These are phyloP conservation scores for Drosophila anomalata DNA, from an alignment of 2,888 invertebrate genomes.

Conservation along the genomic window DNA sequence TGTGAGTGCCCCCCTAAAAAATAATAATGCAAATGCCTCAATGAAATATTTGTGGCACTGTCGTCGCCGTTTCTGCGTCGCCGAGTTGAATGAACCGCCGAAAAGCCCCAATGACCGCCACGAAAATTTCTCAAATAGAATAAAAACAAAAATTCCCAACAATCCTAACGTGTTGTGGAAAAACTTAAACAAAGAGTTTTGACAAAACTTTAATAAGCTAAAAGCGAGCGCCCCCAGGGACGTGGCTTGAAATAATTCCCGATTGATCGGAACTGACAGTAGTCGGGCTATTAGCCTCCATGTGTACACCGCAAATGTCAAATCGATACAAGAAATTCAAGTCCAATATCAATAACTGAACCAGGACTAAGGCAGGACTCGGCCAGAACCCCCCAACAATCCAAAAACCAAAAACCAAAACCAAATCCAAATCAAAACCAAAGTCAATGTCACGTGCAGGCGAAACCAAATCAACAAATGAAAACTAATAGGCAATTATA, in stretches of 20 bases:
- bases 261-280: constrained; percentile 28
- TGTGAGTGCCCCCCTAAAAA: constrained; percentile 49
- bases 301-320: constrained; percentile 20
- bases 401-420: constrained; percentile 3
- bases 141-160: constrained; percentile 10
- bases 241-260: constrained; percentile 13
- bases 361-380: neutral
- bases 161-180: constrained; percentile 1
- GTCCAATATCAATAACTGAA: constrained; percentile 17
- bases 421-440: constrained; percentile 31
- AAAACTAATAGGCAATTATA: constrained; percentile 79
- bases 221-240: neutral
- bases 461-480: constrained; percentile 74
- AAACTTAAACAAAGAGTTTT: neutral
- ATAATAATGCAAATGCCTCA: constrained; percentile 69
- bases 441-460: constrained; percentile 24
- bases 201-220: constrained; percentile 7
- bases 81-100: constrained; percentile 42
- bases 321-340: constrained; percentile 41
- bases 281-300: constrained; percentile 32
- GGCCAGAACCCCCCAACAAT: neutral
- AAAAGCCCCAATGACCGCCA: constrained; percentile 11
- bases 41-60: constrained; percentile 75
- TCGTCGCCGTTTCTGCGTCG: constrained; percentile 47
- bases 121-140: constrained; percentile 7